These are phyloP conservation scores for Semaprochilodus insignis DNA, from an alignment of 2,797 vertebrate genomes.

Conservation along the genomic window DNA sequence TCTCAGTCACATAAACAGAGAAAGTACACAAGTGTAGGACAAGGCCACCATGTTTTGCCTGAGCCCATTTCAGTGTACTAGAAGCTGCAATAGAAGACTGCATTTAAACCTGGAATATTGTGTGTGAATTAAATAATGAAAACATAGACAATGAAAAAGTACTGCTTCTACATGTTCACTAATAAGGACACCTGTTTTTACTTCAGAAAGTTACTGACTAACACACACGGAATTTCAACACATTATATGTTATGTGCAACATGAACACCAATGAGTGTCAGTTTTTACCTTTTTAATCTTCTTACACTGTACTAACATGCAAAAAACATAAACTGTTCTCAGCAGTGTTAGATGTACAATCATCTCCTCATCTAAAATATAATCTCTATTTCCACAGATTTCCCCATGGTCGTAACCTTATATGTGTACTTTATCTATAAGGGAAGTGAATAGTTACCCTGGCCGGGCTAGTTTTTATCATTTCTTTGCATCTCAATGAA, in stretches of 20 bases:
- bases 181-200: no score
- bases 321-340: constrained; percentile 26
- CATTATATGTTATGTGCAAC: neutral
- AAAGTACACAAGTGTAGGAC: no score
- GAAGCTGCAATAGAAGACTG: no score
- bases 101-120: no score
- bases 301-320: constrained; percentile 15
- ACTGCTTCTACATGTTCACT: no score
- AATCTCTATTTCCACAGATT: constrained; percentile 23
- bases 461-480: neutral
- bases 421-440: constrained; percentile 57
- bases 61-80: no score
- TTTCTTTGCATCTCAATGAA: constrained; percentile 60
- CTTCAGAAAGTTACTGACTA: no score
- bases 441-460: neutral
- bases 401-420: constrained; percentile 37
- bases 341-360: constrained; percentile 37
- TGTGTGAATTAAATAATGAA: no score
- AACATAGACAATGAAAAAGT: neutral
- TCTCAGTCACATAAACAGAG: no score
- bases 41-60: no score
- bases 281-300: neutral
- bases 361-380: constrained; percentile 26
- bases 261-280: neutral
- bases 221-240: neutral